Percentiles rank a stretch among this genome's conserved stretches.
These are phyloP conservation scores for Grammomys surdaster DNA, from an alignment of 2,113 vertebrate genomes.

Conservation along the genomic window DNA sequence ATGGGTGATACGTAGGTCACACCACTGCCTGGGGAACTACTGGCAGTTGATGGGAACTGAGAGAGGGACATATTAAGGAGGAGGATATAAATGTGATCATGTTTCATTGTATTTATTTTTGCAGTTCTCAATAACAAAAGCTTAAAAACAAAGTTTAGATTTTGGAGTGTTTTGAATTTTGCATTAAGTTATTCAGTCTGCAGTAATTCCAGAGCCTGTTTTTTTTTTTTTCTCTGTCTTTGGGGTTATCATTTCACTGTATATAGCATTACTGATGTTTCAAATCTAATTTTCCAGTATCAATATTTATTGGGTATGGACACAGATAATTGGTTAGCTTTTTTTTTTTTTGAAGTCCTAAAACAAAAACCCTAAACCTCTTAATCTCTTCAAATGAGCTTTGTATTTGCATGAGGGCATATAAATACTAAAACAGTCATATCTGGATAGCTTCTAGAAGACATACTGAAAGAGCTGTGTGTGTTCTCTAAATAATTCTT, in stretches of 20 bases:
- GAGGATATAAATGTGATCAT: neutral
- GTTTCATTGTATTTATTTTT: neutral
- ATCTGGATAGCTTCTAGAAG: too few species aligned
- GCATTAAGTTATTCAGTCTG: neutral
- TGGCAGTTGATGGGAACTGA: neutral
- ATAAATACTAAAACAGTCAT: neutral
- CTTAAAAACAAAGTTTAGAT: neutral
- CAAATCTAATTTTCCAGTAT: conserved; percentile 1
- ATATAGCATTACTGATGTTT: neutral
- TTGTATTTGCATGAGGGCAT: neutral
- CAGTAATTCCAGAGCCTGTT: neutral
- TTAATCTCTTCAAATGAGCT: neutral
- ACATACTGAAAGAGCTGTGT: too few species aligned
- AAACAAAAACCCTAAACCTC: neutral
- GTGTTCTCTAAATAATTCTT: too few species aligned
- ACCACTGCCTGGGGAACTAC: neutral
- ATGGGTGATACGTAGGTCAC: neutral
- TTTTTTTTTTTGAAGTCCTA: neutral
- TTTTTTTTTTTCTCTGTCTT: neutral
- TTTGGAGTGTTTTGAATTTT: neutral
- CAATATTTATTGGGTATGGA: neutral
- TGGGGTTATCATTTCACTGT: neutral
- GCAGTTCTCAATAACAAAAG: neutral
- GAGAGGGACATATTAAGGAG: neutral
- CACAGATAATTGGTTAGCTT: neutral